Conservation (phyloP, 1,140 invertebrate species). For the Heliconius nattereri region DNA sequence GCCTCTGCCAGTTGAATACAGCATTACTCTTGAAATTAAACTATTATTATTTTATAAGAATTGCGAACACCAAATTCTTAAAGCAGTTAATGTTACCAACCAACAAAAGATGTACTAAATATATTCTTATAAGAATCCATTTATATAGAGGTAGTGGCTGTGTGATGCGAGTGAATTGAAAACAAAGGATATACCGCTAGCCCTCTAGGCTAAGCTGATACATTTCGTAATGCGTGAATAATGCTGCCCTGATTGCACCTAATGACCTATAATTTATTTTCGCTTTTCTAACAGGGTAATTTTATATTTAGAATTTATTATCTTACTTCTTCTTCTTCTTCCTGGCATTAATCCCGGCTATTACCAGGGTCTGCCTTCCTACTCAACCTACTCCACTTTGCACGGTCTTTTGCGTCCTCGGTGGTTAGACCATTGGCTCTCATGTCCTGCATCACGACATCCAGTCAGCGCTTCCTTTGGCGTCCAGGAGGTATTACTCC, state of each 20-base stretch:
- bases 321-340: background rate
- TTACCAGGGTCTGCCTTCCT: no score
- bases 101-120: no score
- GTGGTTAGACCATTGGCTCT: no score
- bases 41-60: background rate
- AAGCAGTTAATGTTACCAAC: no score
- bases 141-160: background rate
- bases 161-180: background rate
- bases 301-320: background rate
- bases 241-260: slow-evolving; percentile 5
- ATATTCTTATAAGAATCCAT: background rate
- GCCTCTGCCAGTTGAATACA: background rate
- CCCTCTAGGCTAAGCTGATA: slow-evolving; percentile 23
- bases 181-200: slow-evolving; percentile 22
- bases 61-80: no score
- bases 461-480: no score
- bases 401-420: no score
- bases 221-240: slow-evolving; percentile 26
- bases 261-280: slow-evolving; percentile 14
- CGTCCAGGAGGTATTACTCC: no score
- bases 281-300: slow-evolving; percentile 8
- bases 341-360: no score
- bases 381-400: no score
- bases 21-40: background rate
- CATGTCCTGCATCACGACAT: no score